Evolutionary conservation across 2,888 invertebrate species (phyloP).

Genomic region (Rapana venosa): DNA sequence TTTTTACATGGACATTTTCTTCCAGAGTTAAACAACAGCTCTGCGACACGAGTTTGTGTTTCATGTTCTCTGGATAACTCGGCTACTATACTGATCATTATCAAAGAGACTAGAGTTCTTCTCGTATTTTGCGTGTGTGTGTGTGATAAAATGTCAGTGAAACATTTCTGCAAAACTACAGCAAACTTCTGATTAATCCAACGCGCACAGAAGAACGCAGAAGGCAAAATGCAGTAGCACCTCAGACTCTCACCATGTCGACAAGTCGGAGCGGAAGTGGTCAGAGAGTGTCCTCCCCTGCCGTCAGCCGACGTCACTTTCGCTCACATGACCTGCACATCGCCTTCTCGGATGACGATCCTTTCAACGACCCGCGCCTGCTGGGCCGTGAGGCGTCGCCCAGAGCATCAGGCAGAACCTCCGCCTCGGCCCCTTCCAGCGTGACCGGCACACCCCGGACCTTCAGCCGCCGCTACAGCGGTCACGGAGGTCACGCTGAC

Average conservation of each 20-base stretch:
- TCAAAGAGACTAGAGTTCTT: no score
- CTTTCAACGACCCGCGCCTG: neutral
- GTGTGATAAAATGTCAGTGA: no score
- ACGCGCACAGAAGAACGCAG: neutral
- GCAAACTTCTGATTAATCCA: no score
- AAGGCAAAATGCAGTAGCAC: neutral
- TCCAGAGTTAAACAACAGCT: no score
- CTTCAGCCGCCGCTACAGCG: neutral
- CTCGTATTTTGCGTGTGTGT: no score
- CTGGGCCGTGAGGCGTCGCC: slow-evolving; percentile 15
- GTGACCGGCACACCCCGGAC: neutral
- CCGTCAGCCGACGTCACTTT: neutral
- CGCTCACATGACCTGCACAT: neutral
- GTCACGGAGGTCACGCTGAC: neutral
- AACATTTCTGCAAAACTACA: no score
- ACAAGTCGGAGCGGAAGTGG: neutral
- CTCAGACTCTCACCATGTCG: neutral
- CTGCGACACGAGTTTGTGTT: no score
- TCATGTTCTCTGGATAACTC: no score
- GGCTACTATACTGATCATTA: no score
- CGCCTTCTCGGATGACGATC: neutral
- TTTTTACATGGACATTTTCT: no score
- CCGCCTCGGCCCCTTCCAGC: slow-evolving; percentile 23
- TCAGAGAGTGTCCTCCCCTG: slow-evolving; percentile 7
- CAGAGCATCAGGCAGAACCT: neutral